phyloP scores from a whole-genome alignment of 2,113 vertebrate genomes.

The Pteropus alecto region DNA sequence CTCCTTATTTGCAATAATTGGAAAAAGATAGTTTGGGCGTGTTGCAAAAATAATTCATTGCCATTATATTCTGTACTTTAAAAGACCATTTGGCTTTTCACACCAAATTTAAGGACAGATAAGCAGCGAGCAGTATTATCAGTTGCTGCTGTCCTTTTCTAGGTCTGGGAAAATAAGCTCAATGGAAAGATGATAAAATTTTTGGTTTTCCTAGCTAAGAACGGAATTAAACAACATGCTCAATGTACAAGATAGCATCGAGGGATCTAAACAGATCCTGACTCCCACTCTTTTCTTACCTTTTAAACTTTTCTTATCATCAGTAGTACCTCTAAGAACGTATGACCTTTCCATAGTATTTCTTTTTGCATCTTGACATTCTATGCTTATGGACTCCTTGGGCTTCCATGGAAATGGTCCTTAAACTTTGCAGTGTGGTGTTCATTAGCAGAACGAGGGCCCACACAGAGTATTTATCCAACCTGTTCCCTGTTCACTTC shows the following conservation, averaged over 20 bases:
- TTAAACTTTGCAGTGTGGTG: not conserved
- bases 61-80: slow-evolving; percentile 5
- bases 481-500: not conserved
- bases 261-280: not conserved
- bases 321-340: not conserved
- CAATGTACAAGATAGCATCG: not conserved
- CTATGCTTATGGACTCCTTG: slow-evolving; percentile 1
- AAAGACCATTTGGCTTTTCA: slow-evolving; percentile 45
- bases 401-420: not conserved
- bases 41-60: slow-evolving; percentile 20
- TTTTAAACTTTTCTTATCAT: slow-evolving; percentile 10
- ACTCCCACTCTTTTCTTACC: not conserved
- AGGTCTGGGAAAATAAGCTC: slow-evolving; percentile 21
- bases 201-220: not conserved
- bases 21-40: not conserved
- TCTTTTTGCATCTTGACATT: slow-evolving; percentile 9
- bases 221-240: not conserved
- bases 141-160: slow-evolving; percentile 17
- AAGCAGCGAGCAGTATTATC: slow-evolving; percentile 25
- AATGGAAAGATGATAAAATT: slow-evolving; percentile 1
- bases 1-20: slow-evolving; percentile 31
- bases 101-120: slow-evolving; percentile 51
- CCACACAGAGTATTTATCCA: not conserved
- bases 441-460: not conserved
- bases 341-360: not conserved